Conservation (phyloP, 2,113 vertebrate species). For the Panurus biarmicus region DNA sequence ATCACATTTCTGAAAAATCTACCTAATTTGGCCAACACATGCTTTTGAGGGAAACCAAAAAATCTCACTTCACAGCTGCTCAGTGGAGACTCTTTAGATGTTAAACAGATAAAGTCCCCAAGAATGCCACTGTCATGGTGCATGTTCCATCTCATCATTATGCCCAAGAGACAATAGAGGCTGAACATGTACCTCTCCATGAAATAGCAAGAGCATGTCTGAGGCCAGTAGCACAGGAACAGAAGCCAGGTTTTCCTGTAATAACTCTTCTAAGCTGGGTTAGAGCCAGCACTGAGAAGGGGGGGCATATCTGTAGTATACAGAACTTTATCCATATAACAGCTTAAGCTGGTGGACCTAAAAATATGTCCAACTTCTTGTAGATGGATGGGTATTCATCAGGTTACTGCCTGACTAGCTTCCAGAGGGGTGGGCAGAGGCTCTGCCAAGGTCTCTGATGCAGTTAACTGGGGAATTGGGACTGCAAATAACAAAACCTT, state of each 20-base stretch:
- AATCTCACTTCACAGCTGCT: background rate
- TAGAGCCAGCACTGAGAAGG: background rate
- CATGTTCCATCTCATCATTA: background rate
- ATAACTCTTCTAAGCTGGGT: background rate
- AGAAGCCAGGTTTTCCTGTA: background rate
- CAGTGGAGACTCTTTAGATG: background rate
- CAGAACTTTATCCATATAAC: background rate
- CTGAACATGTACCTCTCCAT: background rate
- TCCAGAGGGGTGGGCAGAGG: background rate
- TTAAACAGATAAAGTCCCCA: background rate
- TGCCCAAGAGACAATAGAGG: background rate
- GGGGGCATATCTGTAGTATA: background rate
- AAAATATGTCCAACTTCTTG: background rate
- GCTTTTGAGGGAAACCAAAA: background rate
- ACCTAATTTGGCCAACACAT: background rate
- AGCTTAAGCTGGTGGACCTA: background rate
- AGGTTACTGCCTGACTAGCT: background rate
- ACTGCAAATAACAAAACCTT: background rate
- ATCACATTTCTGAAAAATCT: constrained; percentile 10
- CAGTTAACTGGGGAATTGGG: background rate
- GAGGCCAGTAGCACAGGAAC: background rate
- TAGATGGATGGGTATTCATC: background rate
- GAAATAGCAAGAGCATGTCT: background rate
- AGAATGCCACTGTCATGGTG: background rate
- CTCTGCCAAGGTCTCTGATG: background rate